phyloP scores from a whole-genome alignment of 2,888 invertebrate genomes.

The Strigamia crassipes region DNA sequence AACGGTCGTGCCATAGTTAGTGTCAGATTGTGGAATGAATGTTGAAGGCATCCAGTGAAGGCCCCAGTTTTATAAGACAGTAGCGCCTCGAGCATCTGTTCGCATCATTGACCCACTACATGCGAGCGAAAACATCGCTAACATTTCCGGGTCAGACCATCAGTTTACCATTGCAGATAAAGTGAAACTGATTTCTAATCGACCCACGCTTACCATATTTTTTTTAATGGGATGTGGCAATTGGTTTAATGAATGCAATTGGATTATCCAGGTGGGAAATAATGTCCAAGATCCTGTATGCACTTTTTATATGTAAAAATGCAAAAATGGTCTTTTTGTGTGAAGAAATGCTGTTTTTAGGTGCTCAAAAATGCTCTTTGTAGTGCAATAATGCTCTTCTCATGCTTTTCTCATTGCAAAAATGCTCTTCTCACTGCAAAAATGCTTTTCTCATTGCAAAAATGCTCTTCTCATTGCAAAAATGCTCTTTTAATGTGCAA shows the following conservation, averaged over 20 bases:
- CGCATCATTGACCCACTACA: slow-evolving; percentile 38
- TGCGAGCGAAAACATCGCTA: slow-evolving; percentile 12
- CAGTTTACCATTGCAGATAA: neutral
- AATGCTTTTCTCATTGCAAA: too few species aligned
- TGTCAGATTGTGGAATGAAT: slow-evolving; percentile 13
- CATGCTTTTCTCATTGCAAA: too few species aligned
- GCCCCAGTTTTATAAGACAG: slow-evolving; percentile 31
- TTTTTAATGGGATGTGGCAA: neutral
- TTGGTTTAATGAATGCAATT: neutral
- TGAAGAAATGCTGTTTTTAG: too few species aligned
- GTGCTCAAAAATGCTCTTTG: too few species aligned
- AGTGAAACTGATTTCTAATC: slow-evolving; percentile 24
- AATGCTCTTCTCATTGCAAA: too few species aligned
- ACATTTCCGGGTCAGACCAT: slow-evolving; percentile 14
- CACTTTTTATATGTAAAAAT: too few species aligned
- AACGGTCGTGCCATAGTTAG: neutral
- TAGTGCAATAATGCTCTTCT: too few species aligned
- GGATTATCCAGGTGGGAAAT: too few species aligned
- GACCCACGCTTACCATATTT: neutral
- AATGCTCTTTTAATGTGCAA: too few species aligned
- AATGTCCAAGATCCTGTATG: too few species aligned
- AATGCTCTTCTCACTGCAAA: too few species aligned
- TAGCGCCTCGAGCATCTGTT: slow-evolving; percentile 32
- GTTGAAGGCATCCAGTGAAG: neutral
- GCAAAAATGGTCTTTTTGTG: too few species aligned